Conservation (phyloP, 2,888 invertebrate species). For the Ochropacha duplaris region DNA sequence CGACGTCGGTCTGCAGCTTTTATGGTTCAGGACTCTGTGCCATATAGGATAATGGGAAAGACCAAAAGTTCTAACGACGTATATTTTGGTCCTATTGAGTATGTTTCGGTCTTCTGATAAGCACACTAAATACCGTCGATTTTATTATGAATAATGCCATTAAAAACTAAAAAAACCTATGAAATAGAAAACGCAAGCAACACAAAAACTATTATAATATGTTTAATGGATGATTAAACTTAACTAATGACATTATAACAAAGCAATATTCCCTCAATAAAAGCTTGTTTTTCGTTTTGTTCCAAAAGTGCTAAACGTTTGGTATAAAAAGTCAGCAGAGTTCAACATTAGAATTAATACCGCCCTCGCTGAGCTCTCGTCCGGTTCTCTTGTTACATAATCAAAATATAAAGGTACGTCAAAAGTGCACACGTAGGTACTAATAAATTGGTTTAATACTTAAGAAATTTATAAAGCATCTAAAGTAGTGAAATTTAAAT, state of each 20-base stretch:
- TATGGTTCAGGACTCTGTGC: too few relatives aligned
- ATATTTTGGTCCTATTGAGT: too few relatives aligned
- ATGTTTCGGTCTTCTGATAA: too few relatives aligned
- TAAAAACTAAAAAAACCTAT: too few relatives aligned
- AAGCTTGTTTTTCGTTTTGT: constrained; percentile 39
- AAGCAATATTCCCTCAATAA: constrained; percentile 24
- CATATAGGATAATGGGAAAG: too few relatives aligned
- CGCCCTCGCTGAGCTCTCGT: constrained; percentile 23
- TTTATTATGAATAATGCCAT: too few relatives aligned
- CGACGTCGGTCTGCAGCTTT: too few relatives aligned
- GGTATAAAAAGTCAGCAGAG: constrained; percentile 41
- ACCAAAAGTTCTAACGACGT: too few relatives aligned
- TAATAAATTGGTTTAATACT: neutral
- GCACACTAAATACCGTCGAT: too few relatives aligned
- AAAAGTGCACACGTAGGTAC: constrained; percentile 2
- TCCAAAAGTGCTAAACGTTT: constrained; percentile 26
- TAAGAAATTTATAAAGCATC: neutral
- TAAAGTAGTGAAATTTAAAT: neutral
- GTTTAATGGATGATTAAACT: constrained; percentile 10
- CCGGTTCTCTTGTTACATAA: constrained; percentile 19
- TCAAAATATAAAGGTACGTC: constrained; percentile 33
- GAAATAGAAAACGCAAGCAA: neutral
- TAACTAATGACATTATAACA: constrained; percentile 21
- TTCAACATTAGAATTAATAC: constrained; percentile 24
- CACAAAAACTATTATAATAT: neutral